A percentile compares a stretch with the other conserved stretches of the same genome.
phyloP scores from a whole-genome alignment of 2,888 invertebrate genomes.

The Apodemia duryi region DNA sequence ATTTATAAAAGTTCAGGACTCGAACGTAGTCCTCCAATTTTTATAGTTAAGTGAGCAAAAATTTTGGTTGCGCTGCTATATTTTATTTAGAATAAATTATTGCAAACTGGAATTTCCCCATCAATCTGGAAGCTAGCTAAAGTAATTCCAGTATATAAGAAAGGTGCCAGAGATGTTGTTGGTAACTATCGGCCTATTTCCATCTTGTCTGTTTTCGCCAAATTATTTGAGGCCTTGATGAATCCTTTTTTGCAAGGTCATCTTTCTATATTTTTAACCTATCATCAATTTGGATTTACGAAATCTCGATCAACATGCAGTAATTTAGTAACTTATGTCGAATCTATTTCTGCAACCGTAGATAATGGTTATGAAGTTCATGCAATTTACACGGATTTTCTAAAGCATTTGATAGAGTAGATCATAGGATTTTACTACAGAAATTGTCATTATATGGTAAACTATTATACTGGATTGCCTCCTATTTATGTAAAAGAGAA shows the following conservation, averaged over 20 bases:
- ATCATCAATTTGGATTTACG: constrained; percentile 25
- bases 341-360: constrained; percentile 21
- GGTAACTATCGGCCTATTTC: constrained; percentile 18
- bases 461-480: neutral
- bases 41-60: no score
- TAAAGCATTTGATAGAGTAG: no score
- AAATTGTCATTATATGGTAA: no score
- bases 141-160: no score
- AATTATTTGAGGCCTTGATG: constrained; percentile 12
- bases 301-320: constrained; percentile 24
- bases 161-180: no score
- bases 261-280: neutral
- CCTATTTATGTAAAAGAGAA: constrained; percentile 16
- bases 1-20: no score
- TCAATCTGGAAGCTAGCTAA: no score
- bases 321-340: constrained; percentile 22
- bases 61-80: no score
- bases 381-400: constrained; percentile 23
- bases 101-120: no score
- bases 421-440: no score
- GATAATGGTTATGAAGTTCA: constrained; percentile 24
- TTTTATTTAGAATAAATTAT: no score
- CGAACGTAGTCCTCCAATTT: no score
- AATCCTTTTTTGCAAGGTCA: neutral
- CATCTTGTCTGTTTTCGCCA: constrained; percentile 15